These are phyloP conservation scores for Hybos culiciformis DNA, from an alignment of 2,888 invertebrate species.

Conservation along the genomic window DNA sequence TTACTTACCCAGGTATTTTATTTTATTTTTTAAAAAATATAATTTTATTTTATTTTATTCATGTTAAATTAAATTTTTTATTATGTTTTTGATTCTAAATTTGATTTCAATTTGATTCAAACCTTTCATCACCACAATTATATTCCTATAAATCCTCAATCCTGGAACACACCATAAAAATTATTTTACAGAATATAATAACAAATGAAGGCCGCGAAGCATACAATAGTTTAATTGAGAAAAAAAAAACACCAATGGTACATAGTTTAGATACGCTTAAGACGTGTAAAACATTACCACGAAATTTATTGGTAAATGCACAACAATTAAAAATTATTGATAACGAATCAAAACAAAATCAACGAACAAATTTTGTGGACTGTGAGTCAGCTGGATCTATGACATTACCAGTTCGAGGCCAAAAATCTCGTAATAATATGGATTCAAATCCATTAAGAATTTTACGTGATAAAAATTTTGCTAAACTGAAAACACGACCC, in stretches of 20 bases:
- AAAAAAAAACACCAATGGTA: constrained; percentile 37
- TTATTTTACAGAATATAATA: constrained; percentile 52
- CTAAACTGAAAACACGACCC: neutral
- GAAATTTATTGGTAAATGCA: too few species aligned
- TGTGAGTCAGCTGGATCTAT: constrained; percentile 28
- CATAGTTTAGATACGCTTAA: constrained; percentile 27
- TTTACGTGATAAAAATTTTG: constrained; percentile 17
- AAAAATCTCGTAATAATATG: neutral
- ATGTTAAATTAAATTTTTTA: too few species aligned
- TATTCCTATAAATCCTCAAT: too few species aligned
- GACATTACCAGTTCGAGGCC: constrained; percentile 32
- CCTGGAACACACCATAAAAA: constrained; percentile 4
- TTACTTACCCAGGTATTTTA: too few species aligned
- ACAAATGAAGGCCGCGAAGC: constrained; percentile 85
- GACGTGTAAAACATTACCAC: constrained; percentile 27
- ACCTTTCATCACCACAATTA: too few species aligned
- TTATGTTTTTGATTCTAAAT: too few species aligned
- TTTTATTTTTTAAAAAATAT: too few species aligned
- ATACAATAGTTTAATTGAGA: constrained; percentile 83
- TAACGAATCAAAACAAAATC: constrained; percentile 3
- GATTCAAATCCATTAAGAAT: constrained; percentile 15
- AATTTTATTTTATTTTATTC: too few species aligned
- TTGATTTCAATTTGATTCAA: too few species aligned
- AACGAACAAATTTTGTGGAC: constrained; percentile 1
- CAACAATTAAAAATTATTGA: too few species aligned